Conservation (phyloP, 2,113 vertebrate species). For the Sturnira hondurensis region DNA sequence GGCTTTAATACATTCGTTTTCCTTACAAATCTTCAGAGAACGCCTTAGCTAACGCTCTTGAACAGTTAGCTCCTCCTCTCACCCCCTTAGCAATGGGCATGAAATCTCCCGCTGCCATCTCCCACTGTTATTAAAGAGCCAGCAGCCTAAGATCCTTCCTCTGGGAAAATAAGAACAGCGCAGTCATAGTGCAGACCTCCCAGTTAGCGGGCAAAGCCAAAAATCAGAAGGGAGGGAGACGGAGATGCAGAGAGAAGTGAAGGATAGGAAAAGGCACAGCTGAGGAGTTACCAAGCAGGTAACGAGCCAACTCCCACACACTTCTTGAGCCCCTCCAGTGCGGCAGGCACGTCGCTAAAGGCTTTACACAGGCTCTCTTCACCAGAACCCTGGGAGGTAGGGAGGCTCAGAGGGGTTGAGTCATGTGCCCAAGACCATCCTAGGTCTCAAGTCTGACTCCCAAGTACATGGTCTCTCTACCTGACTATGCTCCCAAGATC, state of each 20-base stretch:
- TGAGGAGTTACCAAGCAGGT: neutral
- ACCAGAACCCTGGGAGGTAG: neutral
- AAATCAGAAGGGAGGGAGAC: neutral
- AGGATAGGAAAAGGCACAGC: neutral
- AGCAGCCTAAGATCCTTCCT: neutral
- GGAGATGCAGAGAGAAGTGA: neutral
- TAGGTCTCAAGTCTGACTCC: neutral
- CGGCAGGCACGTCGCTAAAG: neutral
- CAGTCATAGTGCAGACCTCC: neutral
- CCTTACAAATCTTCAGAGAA: neutral
- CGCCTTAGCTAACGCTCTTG: neutral
- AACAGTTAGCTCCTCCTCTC: neutral
- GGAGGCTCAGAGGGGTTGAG: neutral
- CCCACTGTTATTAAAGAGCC: neutral
- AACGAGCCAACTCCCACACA: neutral
- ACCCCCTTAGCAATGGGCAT: neutral
- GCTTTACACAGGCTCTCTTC: neutral
- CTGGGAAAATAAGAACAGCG: neutral
- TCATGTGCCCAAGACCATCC: neutral
- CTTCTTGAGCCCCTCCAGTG: neutral
- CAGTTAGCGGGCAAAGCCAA: neutral
- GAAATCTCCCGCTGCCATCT: neutral
- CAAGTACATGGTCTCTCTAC: neutral
- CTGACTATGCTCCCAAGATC: neutral
- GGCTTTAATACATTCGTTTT: neutral